Percentiles rank a stretch among this genome's conserved stretches.
These are phyloP conservation scores for Megalops atlanticus DNA, from an alignment of 2,113 vertebrate species.

Conservation along the genomic window DNA sequence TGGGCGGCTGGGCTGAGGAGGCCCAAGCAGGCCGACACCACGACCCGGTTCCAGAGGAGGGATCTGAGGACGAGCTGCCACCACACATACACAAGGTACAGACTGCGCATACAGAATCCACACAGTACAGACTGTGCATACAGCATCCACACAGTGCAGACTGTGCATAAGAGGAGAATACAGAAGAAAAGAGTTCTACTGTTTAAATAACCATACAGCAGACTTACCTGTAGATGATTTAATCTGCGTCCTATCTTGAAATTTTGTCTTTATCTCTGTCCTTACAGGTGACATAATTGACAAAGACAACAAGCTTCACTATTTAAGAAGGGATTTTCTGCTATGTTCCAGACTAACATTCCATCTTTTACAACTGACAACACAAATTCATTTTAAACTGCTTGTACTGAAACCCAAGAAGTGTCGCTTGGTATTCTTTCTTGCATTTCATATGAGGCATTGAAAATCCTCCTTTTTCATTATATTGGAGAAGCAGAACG, in stretches of 20 bases:
- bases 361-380: neutral
- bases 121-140: no score
- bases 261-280: neutral
- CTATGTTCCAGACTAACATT: neutral
- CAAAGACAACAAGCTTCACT: neutral
- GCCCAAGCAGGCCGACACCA: constrained; percentile 76
- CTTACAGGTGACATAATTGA: constrained; percentile 32
- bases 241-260: neutral
- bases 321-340: neutral
- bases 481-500: neutral
- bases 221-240: neutral
- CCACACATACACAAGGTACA: constrained; percentile 66
- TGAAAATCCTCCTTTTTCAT: neutral
- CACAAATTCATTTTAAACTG: neutral
- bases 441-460: neutral
- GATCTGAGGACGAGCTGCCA: constrained; percentile 89
- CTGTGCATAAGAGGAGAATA: no score
- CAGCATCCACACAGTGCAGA: no score
- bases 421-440: neutral
- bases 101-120: neutral
- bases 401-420: neutral
- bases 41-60: constrained; percentile 87
- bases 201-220: neutral
- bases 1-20: constrained; percentile 93
- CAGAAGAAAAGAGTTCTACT: neutral